Evolutionary conservation across 2,888 invertebrate genomes (phyloP), one percentile per base, ranked within the genome.

Genomic region (Drosophila suboccidentalis): DNA sequence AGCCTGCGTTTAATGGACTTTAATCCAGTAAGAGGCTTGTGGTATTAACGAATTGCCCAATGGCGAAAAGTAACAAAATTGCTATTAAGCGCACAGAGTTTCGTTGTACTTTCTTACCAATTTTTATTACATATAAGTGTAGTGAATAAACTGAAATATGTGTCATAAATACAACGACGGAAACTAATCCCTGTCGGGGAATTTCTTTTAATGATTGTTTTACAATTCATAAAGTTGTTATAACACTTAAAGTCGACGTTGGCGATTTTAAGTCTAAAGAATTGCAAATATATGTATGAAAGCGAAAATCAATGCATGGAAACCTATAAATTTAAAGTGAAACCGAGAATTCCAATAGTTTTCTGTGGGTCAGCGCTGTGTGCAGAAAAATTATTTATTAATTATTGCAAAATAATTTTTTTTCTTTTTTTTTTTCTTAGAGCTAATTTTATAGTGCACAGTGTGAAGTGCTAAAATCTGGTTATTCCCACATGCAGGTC

Each of bases 291-390:
- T 4, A 34, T 36, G 4, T 19, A 43, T 19, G 13, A 58, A 58
- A 59, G 13, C 34, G 34, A 53, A 46, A 54, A 44, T 32, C 13
- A 41, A 17, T 5, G 41, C 17, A 8, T 9, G 4, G 3, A 36
- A 53, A 53, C 39, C 19, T 8, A 39, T 39, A 10, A 29, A 47
- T 32, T 47, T 17, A 2, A 4, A 32, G 32, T 49, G 49, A 63
- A 59, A 39, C 17, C 32, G 19, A 38, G 49, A 69, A 41, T 17
- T 9, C 36, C 3, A 15, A 22, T 36, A 19, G 34, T n/a, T 49
- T 9, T 57, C 69, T 75, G 43, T 72, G 58, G 86, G 82, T 73
- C 73, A 82, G 38, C 62, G 55, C 62, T 63, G 67, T 76, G 61
- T 76, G 69, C 69, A 63, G 61, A 53, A 63, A 57, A 53, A 57